These are phyloP conservation scores for Heliocidaris tuberculata DNA, from an alignment of 35 echinoderm and acorn worm species.

Conservation along the genomic window DNA sequence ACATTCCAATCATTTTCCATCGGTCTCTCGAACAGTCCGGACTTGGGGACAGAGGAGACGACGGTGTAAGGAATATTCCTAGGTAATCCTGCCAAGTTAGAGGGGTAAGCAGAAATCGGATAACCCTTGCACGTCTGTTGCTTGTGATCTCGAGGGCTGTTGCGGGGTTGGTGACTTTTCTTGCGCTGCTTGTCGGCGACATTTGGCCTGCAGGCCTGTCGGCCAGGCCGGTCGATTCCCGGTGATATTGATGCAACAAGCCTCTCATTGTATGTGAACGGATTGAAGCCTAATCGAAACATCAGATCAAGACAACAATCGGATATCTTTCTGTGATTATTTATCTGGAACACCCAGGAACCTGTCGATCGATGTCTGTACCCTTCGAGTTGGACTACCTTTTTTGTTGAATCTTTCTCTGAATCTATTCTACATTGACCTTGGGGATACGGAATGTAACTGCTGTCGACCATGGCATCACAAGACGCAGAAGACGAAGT, in stretches of 20 bases:
- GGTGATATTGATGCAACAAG: conserved; percentile 23
- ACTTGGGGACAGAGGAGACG: neutral
- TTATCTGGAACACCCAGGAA: neutral
- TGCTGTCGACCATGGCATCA: neutral
- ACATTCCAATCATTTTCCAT: conserved; percentile 25
- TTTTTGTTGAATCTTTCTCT: neutral
- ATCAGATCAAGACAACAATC: neutral
- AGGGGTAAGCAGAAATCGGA: conserved; percentile 36
- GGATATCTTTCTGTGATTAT: neutral
- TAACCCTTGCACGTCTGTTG: conserved; percentile 16
- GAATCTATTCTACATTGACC: neutral
- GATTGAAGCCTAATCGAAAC: neutral
- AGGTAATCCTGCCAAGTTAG: conserved; percentile 29
- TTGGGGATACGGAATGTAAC: conserved; percentile 15
- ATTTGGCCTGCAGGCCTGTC: conserved; percentile 1
- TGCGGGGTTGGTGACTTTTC: neutral
- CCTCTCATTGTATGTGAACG: neutral
- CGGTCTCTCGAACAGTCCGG: conserved; percentile 16
- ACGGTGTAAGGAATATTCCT: neutral
- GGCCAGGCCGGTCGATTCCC: conserved; percentile 15
- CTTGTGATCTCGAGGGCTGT: conserved; percentile 1
- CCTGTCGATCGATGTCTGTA: neutral
- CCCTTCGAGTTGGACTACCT: neutral
- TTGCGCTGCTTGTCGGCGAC: neutral
- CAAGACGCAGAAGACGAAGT: conserved; percentile 33